Base-by-base conservation (phyloP, 2,797 vertebrate species). In the Agapornis canus region DNA sequence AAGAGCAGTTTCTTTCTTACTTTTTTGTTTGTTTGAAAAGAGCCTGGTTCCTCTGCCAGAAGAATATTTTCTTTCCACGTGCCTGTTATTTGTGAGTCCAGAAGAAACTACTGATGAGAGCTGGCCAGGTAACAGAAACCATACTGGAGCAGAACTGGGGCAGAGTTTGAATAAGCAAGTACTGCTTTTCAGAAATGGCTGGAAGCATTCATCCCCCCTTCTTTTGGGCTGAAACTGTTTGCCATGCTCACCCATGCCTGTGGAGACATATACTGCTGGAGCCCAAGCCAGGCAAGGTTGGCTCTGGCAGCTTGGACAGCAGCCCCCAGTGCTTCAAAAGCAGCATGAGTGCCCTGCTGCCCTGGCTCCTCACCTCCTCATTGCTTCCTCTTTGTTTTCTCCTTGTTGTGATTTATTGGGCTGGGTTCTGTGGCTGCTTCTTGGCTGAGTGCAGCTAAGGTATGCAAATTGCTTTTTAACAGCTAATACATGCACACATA, bases 381-480 rank as follows among this genome's bases (percentile, higher is more conserved):
- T 25, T 65, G 51, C 27, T 64, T 82, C 39, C 57, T 87, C 80
- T 78, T 95, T 89, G 54, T 86, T 90, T 88, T 60, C 51, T 56
- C 31, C 14, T 76, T 76, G 68, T 69, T 77, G 80, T 93, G 80
- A 95, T 96, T 94, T 95, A 86, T 56, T 72, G 86, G 42, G 52
- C 47, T 92, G 73, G 31, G 47, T 88, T 91, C 43, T 86, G 63
- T 0, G 31, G 54, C 73, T 90, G 52, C 73, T 84, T 86, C 73
- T 88, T 93, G 91, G 71, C 51, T 82, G 91, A 93, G 26, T 81
- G 82, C 56, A 85, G 79, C 57, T 87, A 78, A 96, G 87, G 91
- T 84, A 95, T 91, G 59, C 63, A 94, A 95, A 95, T 86, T 76
- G 66, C 77, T 82, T 94, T 95, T 88, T 79, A 91, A 90, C 45